phyloP scores from a whole-genome alignment of 2,797 vertebrate genomes.

The Triplophysa yarkandensis region DNA sequence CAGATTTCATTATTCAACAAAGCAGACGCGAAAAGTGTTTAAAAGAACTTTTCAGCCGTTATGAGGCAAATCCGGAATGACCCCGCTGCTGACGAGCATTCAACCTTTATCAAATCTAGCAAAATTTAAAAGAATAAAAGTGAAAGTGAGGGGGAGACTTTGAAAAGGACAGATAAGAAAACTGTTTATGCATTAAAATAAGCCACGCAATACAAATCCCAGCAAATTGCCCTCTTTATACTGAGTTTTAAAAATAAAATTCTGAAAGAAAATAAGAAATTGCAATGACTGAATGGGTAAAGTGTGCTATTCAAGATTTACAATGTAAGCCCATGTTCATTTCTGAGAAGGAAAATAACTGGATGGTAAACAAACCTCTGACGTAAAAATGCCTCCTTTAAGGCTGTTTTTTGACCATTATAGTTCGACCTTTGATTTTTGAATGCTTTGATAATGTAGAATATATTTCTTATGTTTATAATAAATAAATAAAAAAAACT shows the following conservation, averaged over 20 bases:
- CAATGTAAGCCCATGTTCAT: background rate
- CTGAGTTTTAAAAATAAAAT: background rate
- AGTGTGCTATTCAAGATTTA: slow-evolving; percentile 1
- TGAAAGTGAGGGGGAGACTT: background rate
- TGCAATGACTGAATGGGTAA: slow-evolving; percentile 4
- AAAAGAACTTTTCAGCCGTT: slow-evolving; percentile 35
- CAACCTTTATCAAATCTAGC: slow-evolving; percentile 36
- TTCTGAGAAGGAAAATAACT: slow-evolving; percentile 6
- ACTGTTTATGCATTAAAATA: background rate
- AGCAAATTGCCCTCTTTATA: slow-evolving; percentile 36
- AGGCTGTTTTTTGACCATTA: no score
- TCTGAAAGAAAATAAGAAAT: background rate
- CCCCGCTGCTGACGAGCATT: slow-evolving; percentile 20
- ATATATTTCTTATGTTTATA: no score
- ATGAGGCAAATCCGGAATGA: slow-evolving; percentile 23
- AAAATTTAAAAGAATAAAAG: slow-evolving; percentile 26
- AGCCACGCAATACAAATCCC: background rate
- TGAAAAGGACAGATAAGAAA: slow-evolving; percentile 5
- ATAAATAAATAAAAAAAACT: no score
- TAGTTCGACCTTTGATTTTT: no score
- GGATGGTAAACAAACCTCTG: background rate
- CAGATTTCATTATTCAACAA: background rate
- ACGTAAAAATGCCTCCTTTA: no score
- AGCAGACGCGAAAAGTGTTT: background rate
- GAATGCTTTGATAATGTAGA: no score